A percentile compares a stretch with the other conserved stretches of the same genome.
These are phyloP conservation scores for Nomada lathburiana DNA, from an alignment of 2,888 invertebrate genomes.

Conservation along the genomic window DNA sequence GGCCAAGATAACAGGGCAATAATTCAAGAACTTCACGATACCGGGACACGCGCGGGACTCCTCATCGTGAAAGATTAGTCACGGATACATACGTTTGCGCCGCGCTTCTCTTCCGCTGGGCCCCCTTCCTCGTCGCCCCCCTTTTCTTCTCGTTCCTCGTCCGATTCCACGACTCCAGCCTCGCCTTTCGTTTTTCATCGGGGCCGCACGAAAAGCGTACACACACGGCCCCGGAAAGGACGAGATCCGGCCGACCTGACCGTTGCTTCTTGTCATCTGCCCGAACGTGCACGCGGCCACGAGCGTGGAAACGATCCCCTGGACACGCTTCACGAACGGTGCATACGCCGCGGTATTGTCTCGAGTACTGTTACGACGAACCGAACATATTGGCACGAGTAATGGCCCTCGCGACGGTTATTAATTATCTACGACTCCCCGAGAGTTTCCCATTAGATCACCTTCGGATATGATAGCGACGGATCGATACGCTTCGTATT, in stretches of 20 bases:
- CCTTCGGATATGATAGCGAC: background rate
- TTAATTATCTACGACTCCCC: slow-evolving; percentile 57
- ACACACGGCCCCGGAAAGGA: slow-evolving; percentile 45
- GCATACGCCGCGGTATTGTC: slow-evolving; percentile 49
- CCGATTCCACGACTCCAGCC: slow-evolving; percentile 3
- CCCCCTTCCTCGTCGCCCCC: background rate
- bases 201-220: slow-evolving; percentile 45
- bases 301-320: slow-evolving; percentile 65
- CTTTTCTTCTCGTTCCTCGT: background rate
- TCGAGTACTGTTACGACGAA: slow-evolving; percentile 53
- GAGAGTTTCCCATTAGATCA: slow-evolving; percentile 9
- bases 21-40: slow-evolving; percentile 82
- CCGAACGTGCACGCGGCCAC: slow-evolving; percentile 31
- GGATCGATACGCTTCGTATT: background rate
- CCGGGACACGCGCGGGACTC: slow-evolving; percentile 69
- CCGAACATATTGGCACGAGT: slow-evolving; percentile 54
- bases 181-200: slow-evolving; percentile 20
- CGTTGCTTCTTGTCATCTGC: slow-evolving; percentile 44
- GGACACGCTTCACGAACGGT: slow-evolving; percentile 55
- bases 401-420: slow-evolving; percentile 61
- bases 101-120: slow-evolving; percentile 50
- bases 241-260: slow-evolving; percentile 47
- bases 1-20: slow-evolving; percentile 81
- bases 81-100: slow-evolving; percentile 72
- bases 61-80: slow-evolving; percentile 78